A percentile compares a stretch with the other conserved stretches of the same genome.
phyloP scores from a whole-genome alignment of 1,140 invertebrate genomes.

The Megathymus violae region DNA sequence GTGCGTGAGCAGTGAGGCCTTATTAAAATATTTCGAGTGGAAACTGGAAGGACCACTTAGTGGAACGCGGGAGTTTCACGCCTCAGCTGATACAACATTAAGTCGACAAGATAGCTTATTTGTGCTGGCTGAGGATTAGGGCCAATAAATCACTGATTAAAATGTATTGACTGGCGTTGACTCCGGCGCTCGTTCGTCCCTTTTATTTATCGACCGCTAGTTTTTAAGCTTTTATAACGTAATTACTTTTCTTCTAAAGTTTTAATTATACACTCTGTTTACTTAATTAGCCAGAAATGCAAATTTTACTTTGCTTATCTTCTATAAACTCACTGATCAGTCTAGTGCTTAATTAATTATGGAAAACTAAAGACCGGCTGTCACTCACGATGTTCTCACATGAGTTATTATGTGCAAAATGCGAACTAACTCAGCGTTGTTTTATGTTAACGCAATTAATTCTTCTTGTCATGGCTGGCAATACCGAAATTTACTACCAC shows the following conservation, averaged over 20 bases:
- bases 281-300: conserved; percentile 61
- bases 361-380: conserved; percentile 46
- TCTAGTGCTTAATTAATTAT: conserved; percentile 55
- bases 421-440: conserved; percentile 24
- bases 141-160: conserved; percentile 83
- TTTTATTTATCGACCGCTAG: conserved; percentile 72
- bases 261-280: conserved; percentile 54
- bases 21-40: conserved; percentile 84
- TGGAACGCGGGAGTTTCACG: conserved; percentile 82
- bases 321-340: conserved; percentile 47
- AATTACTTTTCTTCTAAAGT: conserved; percentile 62
- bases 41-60: conserved; percentile 84
- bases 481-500: conserved; percentile 24
- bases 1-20: conserved; percentile 80
- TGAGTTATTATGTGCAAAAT: conserved; percentile 39
- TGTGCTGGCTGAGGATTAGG: conserved; percentile 81
- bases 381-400: conserved; percentile 37
- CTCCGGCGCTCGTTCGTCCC: conserved; percentile 62
- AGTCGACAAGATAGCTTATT: conserved; percentile 83
- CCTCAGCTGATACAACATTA: conserved; percentile 81
- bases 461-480: conserved; percentile 24
- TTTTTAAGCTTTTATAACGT: conserved; percentile 71
- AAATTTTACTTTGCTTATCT: conserved; percentile 53
- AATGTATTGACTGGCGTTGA: conserved; percentile 82
- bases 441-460: conserved; percentile 24